phyloP scores from a whole-genome alignment of 2,888 invertebrate genomes.

The Tinea semifulvella region DNA sequence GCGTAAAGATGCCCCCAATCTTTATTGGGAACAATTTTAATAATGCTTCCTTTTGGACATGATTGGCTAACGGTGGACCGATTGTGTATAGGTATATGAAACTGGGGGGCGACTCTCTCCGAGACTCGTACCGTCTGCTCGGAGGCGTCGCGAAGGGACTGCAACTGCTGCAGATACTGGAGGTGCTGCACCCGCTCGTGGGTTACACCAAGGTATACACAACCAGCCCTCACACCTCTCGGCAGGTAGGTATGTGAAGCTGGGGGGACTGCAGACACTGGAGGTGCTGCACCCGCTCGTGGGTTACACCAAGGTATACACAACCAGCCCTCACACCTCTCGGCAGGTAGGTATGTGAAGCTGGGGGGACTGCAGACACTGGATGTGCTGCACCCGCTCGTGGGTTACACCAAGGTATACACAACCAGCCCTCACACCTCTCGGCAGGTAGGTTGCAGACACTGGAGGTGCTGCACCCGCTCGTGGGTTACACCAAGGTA shows the following conservation, averaged over 20 bases:
- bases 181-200: slow-evolving; percentile 89
- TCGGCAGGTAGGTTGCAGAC: too few relatives aligned
- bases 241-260: too few relatives aligned
- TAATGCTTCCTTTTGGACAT: too few relatives aligned
- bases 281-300: slow-evolving; percentile 91
- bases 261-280: slow-evolving; percentile 80
- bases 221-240: too few relatives aligned
- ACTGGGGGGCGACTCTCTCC: slow-evolving; percentile 76
- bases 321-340: too few relatives aligned
- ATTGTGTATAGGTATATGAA: too few relatives aligned
- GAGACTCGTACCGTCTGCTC: slow-evolving; percentile 75
- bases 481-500: slow-evolving; percentile 85
- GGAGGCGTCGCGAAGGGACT: slow-evolving; percentile 82
- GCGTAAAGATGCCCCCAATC: too few relatives aligned
- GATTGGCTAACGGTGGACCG: too few relatives aligned
- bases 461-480: slow-evolving; percentile 88
- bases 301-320: slow-evolving; percentile 81
- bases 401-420: slow-evolving; percentile 83
- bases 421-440: too few relatives aligned
- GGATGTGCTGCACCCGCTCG: slow-evolving; percentile 89
- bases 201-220: slow-evolving; percentile 80
- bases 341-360: too few relatives aligned
- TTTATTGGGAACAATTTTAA: too few relatives aligned
- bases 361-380: slow-evolving; percentile 82
- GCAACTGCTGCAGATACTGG: slow-evolving; percentile 84